These are phyloP conservation scores for Passer montanus DNA, from an alignment of 2,113 vertebrate species.

Conservation along the genomic window DNA sequence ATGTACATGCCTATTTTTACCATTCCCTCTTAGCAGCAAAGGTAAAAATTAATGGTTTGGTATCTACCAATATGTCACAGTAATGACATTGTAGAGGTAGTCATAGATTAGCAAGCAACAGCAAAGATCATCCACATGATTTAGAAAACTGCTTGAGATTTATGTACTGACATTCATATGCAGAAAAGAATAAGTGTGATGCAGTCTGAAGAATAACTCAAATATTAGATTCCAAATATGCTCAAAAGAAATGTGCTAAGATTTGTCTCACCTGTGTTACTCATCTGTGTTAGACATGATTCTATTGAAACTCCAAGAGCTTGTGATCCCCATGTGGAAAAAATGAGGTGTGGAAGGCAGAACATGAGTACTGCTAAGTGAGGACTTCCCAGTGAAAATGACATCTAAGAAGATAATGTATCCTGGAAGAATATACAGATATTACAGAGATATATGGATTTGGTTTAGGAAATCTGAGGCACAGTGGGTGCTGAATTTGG, in stretches of 20 bases:
- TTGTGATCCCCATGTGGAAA: neutral
- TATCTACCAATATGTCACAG: neutral
- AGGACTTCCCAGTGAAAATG: neutral
- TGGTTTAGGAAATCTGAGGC: neutral
- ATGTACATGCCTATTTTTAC: neutral
- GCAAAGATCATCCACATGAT: slow-evolving; percentile 18
- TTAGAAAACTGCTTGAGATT: neutral
- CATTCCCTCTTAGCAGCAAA: neutral
- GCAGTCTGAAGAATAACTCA: neutral
- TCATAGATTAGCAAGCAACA: neutral
- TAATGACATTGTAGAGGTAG: neutral
- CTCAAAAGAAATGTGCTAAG: neutral
- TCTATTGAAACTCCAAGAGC: neutral
- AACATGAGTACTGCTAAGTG: neutral
- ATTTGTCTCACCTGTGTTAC: neutral
- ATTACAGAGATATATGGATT: neutral
- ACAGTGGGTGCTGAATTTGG: neutral
- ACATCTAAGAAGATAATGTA: neutral
- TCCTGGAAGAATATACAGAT: neutral
- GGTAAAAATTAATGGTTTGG: neutral
- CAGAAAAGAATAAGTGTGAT: neutral
- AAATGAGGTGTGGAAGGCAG: neutral
- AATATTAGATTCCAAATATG: neutral
- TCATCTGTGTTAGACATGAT: neutral
- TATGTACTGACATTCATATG: neutral